A percentile compares a stretch with the other conserved stretches of the same genome.
Conservation (phyloP, 2,797 vertebrate genomes). For the Peromyscus melanophrys region DNA sequence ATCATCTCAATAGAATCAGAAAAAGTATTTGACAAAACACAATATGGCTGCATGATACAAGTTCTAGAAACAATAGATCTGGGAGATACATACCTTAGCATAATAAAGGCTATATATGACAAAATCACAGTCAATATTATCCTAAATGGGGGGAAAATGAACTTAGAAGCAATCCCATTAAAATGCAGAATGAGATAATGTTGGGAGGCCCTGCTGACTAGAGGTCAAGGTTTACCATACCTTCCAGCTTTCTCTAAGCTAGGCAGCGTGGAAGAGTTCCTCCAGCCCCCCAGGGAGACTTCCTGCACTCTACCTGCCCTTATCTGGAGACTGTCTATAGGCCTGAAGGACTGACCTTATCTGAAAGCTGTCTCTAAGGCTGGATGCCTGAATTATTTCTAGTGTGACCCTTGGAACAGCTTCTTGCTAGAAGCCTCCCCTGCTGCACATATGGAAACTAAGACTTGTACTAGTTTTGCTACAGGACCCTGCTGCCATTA, state of each 20-base stretch:
- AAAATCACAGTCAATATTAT: background rate
- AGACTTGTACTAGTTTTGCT: background rate
- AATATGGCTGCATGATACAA: background rate
- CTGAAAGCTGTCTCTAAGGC: background rate
- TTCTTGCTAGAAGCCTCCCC: background rate
- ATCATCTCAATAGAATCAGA: background rate
- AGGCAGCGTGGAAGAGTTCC: background rate
- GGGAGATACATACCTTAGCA: background rate
- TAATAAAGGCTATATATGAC: background rate
- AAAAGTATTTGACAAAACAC: background rate
- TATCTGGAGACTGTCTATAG: background rate
- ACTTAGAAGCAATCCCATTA: background rate
- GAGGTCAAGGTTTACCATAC: background rate
- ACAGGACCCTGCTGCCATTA: background rate
- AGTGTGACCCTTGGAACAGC: background rate
- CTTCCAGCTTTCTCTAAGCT: background rate
- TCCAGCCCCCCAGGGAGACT: rapidly evolving
- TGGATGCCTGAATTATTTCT: background rate
- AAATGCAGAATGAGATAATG: background rate
- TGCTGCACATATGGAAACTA: background rate
- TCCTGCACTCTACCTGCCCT: background rate
- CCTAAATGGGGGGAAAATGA: background rate
- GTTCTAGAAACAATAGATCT: background rate
- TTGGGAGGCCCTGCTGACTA: background rate
- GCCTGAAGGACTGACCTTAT: background rate